Conservation (phyloP, 1,140 invertebrate species). For the Nephotettix cincticeps region DNA sequence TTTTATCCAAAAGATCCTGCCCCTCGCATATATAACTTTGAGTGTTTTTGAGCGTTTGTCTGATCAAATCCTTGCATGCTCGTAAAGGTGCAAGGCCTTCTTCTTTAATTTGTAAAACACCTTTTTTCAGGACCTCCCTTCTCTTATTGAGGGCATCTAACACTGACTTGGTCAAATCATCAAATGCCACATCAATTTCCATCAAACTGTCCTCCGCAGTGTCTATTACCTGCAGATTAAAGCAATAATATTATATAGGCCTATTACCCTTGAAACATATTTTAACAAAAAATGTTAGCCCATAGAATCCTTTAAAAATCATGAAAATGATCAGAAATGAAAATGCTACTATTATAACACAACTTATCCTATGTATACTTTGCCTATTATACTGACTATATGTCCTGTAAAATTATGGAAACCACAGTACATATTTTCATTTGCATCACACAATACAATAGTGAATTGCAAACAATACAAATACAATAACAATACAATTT, state of each 20-base stretch:
- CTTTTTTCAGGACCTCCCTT: slow-evolving; percentile 23
- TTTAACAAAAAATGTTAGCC: too few relatives aligned
- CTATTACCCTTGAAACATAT: too few relatives aligned
- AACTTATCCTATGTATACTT: too few relatives aligned
- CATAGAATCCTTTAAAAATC: too few relatives aligned
- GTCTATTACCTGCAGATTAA: slow-evolving; percentile 7
- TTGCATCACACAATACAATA: neutral
- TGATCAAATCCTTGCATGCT: slow-evolving; percentile 32
- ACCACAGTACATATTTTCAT: neutral
- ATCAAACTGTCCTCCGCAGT: slow-evolving; percentile 29
- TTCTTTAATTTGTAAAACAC: slow-evolving; percentile 28
- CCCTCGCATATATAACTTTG: slow-evolving; percentile 33
- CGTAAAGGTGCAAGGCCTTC: slow-evolving; percentile 31
- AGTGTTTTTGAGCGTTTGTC: slow-evolving; percentile 28
- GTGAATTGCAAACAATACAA: neutral
- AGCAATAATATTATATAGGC: too few relatives aligned
- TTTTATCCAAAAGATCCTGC: slow-evolving; percentile 18
- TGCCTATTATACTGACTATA: neutral
- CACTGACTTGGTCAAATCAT: slow-evolving; percentile 27
- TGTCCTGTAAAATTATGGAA: neutral
- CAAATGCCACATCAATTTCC: slow-evolving; percentile 32
- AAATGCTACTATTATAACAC: too few relatives aligned
- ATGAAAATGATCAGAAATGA: too few relatives aligned
- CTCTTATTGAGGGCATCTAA: slow-evolving; percentile 31
- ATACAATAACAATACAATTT: neutral